Conservation (phyloP, 2,888 invertebrate genomes). For the Stenurella melanura region DNA sequence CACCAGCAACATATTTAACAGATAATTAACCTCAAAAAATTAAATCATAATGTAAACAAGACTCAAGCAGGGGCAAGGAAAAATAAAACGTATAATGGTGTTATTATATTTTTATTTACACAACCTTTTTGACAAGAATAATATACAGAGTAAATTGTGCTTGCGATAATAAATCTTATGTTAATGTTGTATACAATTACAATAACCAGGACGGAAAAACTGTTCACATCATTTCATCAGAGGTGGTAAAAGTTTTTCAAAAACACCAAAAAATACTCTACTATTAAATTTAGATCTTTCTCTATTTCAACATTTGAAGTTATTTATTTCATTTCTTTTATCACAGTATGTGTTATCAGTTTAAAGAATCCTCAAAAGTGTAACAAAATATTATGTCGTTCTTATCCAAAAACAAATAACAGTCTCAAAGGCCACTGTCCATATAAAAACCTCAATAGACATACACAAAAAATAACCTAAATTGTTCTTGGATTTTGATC, state of each 20-base stretch:
- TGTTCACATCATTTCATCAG: slow-evolving; percentile 51
- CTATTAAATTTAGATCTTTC: slow-evolving; percentile 52
- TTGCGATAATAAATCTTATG: slow-evolving; percentile 53
- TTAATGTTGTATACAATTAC: slow-evolving; percentile 51
- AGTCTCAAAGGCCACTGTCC: slow-evolving; percentile 60
- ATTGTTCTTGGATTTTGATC: slow-evolving; percentile 50
- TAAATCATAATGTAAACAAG: too few relatives aligned
- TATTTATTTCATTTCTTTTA: slow-evolving; percentile 59
- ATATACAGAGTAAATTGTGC: slow-evolving; percentile 64
- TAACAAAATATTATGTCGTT: slow-evolving; percentile 47
- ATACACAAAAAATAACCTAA: slow-evolving; percentile 47
- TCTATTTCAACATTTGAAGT: slow-evolving; percentile 51
- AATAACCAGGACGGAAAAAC: slow-evolving; percentile 61
- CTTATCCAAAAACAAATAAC: slow-evolving; percentile 52
- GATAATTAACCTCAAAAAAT: too few relatives aligned
- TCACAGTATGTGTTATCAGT: slow-evolving; percentile 64
- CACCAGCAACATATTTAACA: too few relatives aligned
- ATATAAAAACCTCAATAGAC: slow-evolving; percentile 50
- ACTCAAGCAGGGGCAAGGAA: background rate
- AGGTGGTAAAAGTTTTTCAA: slow-evolving; percentile 43
- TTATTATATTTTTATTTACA: slow-evolving; percentile 61
- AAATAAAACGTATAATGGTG: slow-evolving; percentile 49
- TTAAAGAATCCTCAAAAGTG: slow-evolving; percentile 47
- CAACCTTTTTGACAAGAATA: slow-evolving; percentile 63
- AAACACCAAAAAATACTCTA: slow-evolving; percentile 55